Evolutionary conservation across 1,140 invertebrate genomes (phyloP), one percentile per base, ranked within the genome.

Genomic region (Dendrolimus kikuchii): DNA sequence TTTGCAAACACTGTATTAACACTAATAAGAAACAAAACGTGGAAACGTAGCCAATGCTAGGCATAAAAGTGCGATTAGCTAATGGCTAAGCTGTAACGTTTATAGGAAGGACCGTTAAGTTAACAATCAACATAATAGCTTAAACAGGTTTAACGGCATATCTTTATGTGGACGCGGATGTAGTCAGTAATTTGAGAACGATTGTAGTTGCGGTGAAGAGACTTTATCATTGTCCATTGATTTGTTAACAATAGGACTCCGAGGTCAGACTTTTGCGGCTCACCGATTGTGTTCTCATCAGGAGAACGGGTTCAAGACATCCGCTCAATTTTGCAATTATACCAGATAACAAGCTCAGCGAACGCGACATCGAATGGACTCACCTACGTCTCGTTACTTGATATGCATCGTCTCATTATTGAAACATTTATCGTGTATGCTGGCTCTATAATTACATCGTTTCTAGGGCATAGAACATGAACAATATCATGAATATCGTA

Each of bases 261-360:
- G 71, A 81, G 77, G 74, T 77, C 75, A 71, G 7, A 50, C 62
- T 58, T 61, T 67, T 49, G 55, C 55, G 41, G 38, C 46, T 52
- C 59, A 65, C 64, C 63, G 63, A 77, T 79, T 79, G 71, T 81
- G 62, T 62, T 71, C 67, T 77, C 64, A 61, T 73, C 63, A 64
- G 69, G 51, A 67, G 52, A 72, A 71, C 62, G 60, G 61, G 62
- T 74, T 66, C 53, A 69, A 71, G 60, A 76, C 66, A 73, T 78
- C 77, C 66, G 71, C 62, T 56, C 60, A 56, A 51, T 62, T 62
- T 56, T 54, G 49, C 49, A 49, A 40, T 57, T 37, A 60, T 46
- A 2, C 38, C 49, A 55, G n/a, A 51, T 51, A 59, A 60, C 43
- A 45, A 52, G 49, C 5, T 40, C 10, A 42, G 7, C 8, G 50